Evolutionary conservation across 2,888 invertebrate genomes (phyloP).

Genomic region (Ormyrus labotus): DNA sequence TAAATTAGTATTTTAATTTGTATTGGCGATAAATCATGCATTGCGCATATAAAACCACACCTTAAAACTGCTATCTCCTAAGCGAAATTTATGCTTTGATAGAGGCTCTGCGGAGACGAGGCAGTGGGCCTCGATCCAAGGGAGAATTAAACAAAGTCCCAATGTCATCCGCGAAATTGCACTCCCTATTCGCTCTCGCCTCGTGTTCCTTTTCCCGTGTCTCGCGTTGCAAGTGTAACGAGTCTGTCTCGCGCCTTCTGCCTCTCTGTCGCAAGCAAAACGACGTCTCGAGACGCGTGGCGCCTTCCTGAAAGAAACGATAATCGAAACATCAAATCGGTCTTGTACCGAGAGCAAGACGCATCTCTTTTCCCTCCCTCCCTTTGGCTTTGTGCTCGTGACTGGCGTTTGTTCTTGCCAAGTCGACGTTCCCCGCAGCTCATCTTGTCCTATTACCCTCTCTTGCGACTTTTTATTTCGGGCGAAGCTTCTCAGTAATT

Average conservation of each 20-base stretch:
- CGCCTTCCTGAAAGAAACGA: conserved; percentile 63
- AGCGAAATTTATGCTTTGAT: conserved; percentile 51
- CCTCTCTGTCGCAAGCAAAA: conserved; percentile 10
- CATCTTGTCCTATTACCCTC: conserved; percentile 17
- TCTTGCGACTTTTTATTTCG: conserved; percentile 1
- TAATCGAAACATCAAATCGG: conserved; percentile 64
- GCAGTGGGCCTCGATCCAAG: conserved; percentile 27
- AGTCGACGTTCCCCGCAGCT: conserved; percentile 50
- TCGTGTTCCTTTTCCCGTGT: conserved; percentile 21
- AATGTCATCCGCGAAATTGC: conserved; percentile 46
- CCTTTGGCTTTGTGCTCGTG: conserved; percentile 58
- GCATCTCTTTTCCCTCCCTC: conserved; percentile 54
- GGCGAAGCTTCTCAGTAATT: too few species aligned
- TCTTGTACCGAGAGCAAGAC: conserved; percentile 63
- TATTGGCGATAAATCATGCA: conserved; percentile 55
- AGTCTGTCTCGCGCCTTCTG: conserved; percentile 22
- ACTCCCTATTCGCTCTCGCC: conserved; percentile 12
- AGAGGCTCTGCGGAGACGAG: not conserved
- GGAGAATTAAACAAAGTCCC: conserved; percentile 55
- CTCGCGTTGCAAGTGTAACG: conserved; percentile 43
- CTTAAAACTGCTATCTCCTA: conserved; percentile 38
- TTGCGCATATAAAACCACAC: conserved; percentile 53
- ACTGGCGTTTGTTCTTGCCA: conserved; percentile 66
- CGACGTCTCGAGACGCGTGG: conserved; percentile 37
- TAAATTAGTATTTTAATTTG: conserved; percentile 58